Percentiles rank a stretch among this genome's conserved stretches.
Evolutionary conservation across 1,140 invertebrate species (phyloP).

Genomic region (Diabrotica undecimpunctata): DNA sequence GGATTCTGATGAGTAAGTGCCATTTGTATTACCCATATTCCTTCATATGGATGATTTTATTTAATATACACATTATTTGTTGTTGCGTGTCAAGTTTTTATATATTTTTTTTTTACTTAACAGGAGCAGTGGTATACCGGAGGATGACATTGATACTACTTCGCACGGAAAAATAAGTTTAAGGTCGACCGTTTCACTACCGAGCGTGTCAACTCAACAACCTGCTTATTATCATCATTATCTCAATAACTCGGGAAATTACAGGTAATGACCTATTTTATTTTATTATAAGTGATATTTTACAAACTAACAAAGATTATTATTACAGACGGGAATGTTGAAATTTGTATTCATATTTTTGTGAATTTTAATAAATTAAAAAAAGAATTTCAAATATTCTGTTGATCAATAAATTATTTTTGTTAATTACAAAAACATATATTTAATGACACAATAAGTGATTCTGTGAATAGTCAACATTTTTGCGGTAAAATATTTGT

Average conservation of each 20-base stretch:
- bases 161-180: constrained; percentile 29
- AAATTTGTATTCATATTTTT: not conserved
- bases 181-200: constrained; percentile 40
- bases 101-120: constrained; percentile 14
- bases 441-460: no score
- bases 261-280: constrained; percentile 7
- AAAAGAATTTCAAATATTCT: no score
- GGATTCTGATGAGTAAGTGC: constrained; percentile 47
- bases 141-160: constrained; percentile 54
- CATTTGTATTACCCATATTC: constrained; percentile 7
- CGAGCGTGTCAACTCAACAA: constrained; percentile 31
- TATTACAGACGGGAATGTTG: not conserved
- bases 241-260: constrained; percentile 15
- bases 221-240: constrained; percentile 20
- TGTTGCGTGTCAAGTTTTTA: not conserved
- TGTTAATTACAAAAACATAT: no score
- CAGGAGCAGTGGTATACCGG: constrained; percentile 58
- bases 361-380: not conserved
- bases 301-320: not conserved
- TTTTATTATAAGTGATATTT: not conserved
- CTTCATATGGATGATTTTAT: no score
- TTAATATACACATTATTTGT: no score
- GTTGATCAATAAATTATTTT: no score
- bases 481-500: no score
- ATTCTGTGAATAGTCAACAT: no score